These are phyloP conservation scores for Amphipyra tragopoginis DNA, from an alignment of 2,888 invertebrate genomes.

Conservation along the genomic window DNA sequence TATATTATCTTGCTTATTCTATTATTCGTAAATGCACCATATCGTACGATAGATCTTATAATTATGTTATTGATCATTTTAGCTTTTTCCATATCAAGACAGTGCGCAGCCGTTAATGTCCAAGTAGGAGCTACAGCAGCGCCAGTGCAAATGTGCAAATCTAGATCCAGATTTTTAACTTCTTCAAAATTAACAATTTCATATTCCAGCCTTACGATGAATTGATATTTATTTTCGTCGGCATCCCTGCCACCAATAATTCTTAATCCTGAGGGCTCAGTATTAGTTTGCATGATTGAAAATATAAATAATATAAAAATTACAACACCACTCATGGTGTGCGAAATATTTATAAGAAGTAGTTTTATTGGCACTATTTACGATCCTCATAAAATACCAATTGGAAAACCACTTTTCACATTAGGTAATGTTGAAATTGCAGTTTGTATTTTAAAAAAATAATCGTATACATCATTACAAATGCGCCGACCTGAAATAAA, in stretches of 20 bases:
- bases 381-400: neutral
- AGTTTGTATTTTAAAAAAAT: too few relatives aligned
- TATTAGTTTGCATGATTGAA: neutral
- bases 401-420: too few relatives aligned
- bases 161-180: too few relatives aligned
- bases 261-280: neutral
- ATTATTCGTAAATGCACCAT: neutral
- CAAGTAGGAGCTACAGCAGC: slow-evolving; percentile 1
- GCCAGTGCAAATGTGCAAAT: neutral
- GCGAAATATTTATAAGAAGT: neutral
- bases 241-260: slow-evolving; percentile 10
- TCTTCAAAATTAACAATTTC: neutral
- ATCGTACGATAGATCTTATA: neutral
- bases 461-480: too few relatives aligned
- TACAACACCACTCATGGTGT: neutral
- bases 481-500: too few relatives aligned
- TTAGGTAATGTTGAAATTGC: too few relatives aligned
- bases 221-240: neutral
- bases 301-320: neutral
- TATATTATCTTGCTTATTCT: neutral
- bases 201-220: slow-evolving; percentile 2
- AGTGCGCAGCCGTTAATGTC: slow-evolving; percentile 12
- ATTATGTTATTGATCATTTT: neutral
- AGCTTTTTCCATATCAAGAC: neutral
- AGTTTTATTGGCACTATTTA: neutral